A percentile compares a stretch with the other conserved stretches of the same genome.
Evolutionary conservation across 2,888 invertebrate species (phyloP).

Genomic region (Meandrusa payeni): DNA sequence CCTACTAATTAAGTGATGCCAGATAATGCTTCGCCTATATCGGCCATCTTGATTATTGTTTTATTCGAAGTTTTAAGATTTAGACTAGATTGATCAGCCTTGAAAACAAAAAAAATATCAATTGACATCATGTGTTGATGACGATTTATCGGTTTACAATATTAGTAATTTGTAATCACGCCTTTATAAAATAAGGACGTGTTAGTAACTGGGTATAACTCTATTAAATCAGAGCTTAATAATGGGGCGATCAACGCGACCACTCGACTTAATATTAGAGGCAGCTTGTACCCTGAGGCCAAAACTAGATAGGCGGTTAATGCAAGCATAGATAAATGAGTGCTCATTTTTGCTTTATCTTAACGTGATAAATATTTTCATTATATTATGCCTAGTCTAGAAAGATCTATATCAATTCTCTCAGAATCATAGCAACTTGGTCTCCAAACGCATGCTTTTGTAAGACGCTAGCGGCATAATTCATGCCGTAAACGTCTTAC

Average conservation of each 20-base stretch:
- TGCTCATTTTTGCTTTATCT: neutral
- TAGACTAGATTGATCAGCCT: too few relatives aligned
- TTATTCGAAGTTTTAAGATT: slow-evolving; percentile 43
- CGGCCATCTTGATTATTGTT: slow-evolving; percentile 60
- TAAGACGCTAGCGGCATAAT: too few relatives aligned
- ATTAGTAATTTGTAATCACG: too few relatives aligned
- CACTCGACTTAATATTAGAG: neutral
- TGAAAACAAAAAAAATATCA: too few relatives aligned
- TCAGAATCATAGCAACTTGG: too few relatives aligned
- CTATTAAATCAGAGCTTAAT: slow-evolving; percentile 31
- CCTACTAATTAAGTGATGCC: slow-evolving; percentile 70
- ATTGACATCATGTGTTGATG: too few relatives aligned
- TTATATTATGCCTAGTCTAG: too few relatives aligned
- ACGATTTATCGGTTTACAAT: too few relatives aligned
- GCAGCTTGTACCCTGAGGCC: slow-evolving; percentile 1
- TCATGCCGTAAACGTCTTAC: too few relatives aligned
- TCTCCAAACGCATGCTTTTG: too few relatives aligned
- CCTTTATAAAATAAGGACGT: too few relatives aligned
- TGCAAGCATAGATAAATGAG: slow-evolving; percentile 9
- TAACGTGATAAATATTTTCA: neutral
- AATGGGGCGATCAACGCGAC: slow-evolving; percentile 28
- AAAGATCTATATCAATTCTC: too few relatives aligned
- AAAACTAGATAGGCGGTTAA: slow-evolving; percentile 1
- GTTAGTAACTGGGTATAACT: slow-evolving; percentile 35
- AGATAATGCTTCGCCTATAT: slow-evolving; percentile 49